A percentile compares a stretch with the other conserved stretches of the same genome.
Conservation (phyloP, 2,113 vertebrate species). For the Taxidea taxus region DNA sequence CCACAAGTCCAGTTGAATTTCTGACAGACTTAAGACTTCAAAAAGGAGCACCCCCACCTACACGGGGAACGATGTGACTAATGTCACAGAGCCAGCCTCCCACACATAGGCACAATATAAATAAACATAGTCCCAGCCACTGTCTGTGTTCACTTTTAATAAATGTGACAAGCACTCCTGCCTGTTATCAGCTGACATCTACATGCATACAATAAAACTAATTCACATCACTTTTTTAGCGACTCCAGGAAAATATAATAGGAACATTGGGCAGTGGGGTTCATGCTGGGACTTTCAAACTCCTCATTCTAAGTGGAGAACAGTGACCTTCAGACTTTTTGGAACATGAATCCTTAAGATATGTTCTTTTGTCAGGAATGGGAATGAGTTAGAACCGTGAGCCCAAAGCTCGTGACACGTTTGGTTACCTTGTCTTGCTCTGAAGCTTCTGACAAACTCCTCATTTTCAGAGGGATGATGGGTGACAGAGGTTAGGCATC, state of each 20-base stretch:
- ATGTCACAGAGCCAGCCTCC: background rate
- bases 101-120: background rate
- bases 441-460: background rate
- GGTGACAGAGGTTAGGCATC: background rate
- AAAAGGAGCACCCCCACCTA: background rate
- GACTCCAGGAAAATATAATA: background rate
- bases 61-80: background rate
- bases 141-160: background rate
- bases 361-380: background rate
- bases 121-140: background rate
- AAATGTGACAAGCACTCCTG: background rate
- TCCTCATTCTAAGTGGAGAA: conserved; percentile 1
- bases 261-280: background rate
- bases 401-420: background rate
- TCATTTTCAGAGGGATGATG: background rate
- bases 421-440: background rate
- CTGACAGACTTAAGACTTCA: background rate
- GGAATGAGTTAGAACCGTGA: background rate
- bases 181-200: background rate
- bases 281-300: background rate
- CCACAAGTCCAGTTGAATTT: background rate
- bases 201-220: background rate
- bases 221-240: background rate
- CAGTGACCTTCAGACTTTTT: conserved; percentile 17
- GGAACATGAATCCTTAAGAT: background rate